Evolutionary conservation across 1,140 invertebrate species (phyloP).

Genomic region (Bursaphelenchus mucronatus): DNA sequence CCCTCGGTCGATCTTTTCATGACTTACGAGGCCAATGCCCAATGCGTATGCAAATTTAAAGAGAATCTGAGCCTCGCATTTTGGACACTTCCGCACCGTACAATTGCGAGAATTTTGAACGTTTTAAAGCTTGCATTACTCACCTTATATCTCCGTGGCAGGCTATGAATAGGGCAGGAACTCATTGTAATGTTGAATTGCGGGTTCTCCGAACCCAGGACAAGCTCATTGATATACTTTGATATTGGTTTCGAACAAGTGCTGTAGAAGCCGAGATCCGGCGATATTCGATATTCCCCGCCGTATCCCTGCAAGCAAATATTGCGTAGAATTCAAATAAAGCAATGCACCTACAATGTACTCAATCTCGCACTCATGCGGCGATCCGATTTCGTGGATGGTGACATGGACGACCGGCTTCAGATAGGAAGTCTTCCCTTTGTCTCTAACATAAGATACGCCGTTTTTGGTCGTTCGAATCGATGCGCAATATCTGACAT

Average conservation of each 20-base stretch:
- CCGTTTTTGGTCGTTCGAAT: conserved; percentile 39
- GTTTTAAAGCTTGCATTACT: conserved; percentile 2
- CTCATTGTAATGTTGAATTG: conserved; percentile 38
- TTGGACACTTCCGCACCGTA: not conserved
- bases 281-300: conserved; percentile 43
- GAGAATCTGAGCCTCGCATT: not conserved
- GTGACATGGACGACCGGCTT: conserved; percentile 36
- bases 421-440: conserved; percentile 40
- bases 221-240: conserved; percentile 21
- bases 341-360: conserved; percentile 27
- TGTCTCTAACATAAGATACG: conserved; percentile 31
- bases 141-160: conserved; percentile 39
- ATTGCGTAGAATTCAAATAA: not conserved
- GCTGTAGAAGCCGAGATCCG: conserved; percentile 42
- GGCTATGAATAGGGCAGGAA: conserved; percentile 39
- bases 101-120: conserved; percentile 23
- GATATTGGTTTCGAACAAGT: conserved; percentile 35
- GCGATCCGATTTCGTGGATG: conserved; percentile 40
- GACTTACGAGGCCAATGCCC: no score
- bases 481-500: conserved; percentile 42
- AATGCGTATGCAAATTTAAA: not conserved
- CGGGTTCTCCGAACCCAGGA: conserved; percentile 2
- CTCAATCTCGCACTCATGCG: conserved; percentile 29
- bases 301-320: conserved; percentile 40
- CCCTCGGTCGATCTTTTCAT: no score